Percentiles rank a stretch among this genome's conserved stretches.
phyloP scores from a whole-genome alignment of 2,888 invertebrate species.

The Pammene aurita region DNA sequence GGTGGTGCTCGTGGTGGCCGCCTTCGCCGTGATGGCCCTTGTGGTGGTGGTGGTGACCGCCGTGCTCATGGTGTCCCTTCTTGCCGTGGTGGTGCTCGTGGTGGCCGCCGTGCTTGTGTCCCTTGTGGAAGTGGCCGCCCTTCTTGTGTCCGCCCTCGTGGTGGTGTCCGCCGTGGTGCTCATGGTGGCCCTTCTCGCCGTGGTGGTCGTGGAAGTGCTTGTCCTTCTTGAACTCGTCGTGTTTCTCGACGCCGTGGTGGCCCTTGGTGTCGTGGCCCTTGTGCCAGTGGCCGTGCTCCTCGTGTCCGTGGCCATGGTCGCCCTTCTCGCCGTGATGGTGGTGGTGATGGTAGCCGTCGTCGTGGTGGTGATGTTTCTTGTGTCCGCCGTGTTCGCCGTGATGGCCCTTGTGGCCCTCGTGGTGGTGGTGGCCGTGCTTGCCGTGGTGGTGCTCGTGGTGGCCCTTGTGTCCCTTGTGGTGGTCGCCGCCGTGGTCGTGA shows the following conservation, averaged over 20 bases:
- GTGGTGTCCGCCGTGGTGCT: conserved; percentile 90
- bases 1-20: conserved; percentile 89
- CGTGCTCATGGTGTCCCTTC: conserved; percentile 89
- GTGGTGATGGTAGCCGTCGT: conserved; percentile 85
- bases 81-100: conserved; percentile 91
- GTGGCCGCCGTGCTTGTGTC: conserved; percentile 89
- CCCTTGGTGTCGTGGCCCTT: conserved; percentile 94
- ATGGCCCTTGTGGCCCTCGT: conserved; percentile 84
- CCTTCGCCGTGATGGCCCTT: conserved; percentile 90
- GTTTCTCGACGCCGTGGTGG: conserved; percentile 91
- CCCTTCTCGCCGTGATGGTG: conserved; percentile 86
- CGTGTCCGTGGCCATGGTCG: conserved; percentile 82
- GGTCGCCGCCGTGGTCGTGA: conserved; percentile 85
- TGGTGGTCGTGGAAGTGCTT: conserved; percentile 93
- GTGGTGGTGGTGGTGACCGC: conserved; percentile 89
- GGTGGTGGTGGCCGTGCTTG: conserved; percentile 87
- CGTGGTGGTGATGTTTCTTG: conserved; percentile 86
- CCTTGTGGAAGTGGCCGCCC: conserved; percentile 90
- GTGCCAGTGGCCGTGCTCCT: conserved; percentile 87
- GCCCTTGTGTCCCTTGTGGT: conserved; percentile 87
- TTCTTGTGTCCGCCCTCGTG: conserved; percentile 90
- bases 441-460: conserved; percentile 86
- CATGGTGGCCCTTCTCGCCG: conserved; percentile 89
- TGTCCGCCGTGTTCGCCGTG: conserved; percentile 85
- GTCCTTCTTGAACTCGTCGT: conserved; percentile 92